A percentile compares a stretch with the other conserved stretches of the same genome.
phyloP scores from a whole-genome alignment of 35 echinoderm and acorn worm species.

The Apostichopus japonicus region DNA sequence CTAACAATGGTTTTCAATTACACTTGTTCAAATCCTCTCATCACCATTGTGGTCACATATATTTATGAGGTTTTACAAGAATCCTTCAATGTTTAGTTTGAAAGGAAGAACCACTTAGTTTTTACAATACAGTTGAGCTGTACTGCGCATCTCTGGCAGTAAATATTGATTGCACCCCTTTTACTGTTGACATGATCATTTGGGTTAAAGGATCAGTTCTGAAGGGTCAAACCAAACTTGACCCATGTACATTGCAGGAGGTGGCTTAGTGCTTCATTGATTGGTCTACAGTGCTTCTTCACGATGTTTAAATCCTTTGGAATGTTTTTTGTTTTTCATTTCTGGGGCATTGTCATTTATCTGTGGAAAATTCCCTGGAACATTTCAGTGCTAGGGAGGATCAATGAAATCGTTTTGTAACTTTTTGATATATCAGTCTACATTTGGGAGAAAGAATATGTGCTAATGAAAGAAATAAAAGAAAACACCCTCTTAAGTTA shows the following conservation, averaged over 20 bases:
- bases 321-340: neutral
- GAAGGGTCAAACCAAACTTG: constrained; percentile 1
- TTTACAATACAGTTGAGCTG: neutral
- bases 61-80: neutral
- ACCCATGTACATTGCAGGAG: neutral
- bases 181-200: neutral
- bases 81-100: neutral
- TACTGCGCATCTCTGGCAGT: neutral
- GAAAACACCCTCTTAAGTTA: no score
- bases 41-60: neutral
- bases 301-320: neutral
- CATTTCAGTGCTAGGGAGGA: no score
- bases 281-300: neutral
- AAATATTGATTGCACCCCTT: neutral
- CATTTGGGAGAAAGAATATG: no score
- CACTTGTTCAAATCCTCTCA: neutral
- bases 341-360: neutral
- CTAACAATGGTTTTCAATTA: neutral
- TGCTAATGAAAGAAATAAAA: no score
- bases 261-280: neutral
- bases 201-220: neutral
- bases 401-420: no score
- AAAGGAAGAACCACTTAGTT: neutral
- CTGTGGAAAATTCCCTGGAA: neutral
- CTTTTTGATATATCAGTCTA: no score